Evolutionary conservation across 1,140 invertebrate species (phyloP), one percentile per base, ranked within the genome.

Genomic region (Leptonema lineaticorne): DNA sequence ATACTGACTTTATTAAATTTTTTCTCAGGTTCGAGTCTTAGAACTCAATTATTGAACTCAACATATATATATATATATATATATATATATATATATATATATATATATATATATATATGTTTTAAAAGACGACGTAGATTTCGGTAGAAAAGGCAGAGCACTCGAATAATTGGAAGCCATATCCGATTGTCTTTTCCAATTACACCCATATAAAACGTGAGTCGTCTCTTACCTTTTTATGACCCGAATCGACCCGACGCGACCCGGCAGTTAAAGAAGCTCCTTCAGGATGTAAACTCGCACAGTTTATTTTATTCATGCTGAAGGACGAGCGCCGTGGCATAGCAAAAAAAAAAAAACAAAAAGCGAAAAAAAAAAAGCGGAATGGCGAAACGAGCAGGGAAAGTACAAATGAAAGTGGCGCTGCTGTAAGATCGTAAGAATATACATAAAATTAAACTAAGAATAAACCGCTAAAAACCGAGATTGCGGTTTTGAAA

Each of bases 161-260:
- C 28, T 29, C 71, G 58, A 72, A 72, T 72, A 72, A 72, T 72
- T 72, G 71, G 68, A 69, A 67, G 58, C 59, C 45, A 56, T 65
- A 68, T 67, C 63, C 67, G 68, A 69, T 69, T 64, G 71, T 67
- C 50, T 67, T 59, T 69, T 69, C 59, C 68, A 72, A 72, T 69
- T 72, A 68, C 68, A 59, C 41, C 37, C 53, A 65, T 60, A 63
- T 69, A 69, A 69, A 72, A 63, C 62, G 45, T 58, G 63, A 68
- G 70, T 63, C 68, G 57, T 69, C 63, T 69, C 63, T 65, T 60
- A 65, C 62, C 64, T 65, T 65, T 69, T 69, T 69, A 69, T 64
- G 59, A 37, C 48, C 62, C 24, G 62, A 64, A 64, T 64, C 62
- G 50, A 37, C 46, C 62, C 62, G 26, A 53, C 24, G 62, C 62